Percentiles rank a stretch among this genome's conserved stretches.
These are phyloP conservation scores for Drosophila asahinai DNA, from an alignment of 1,140 invertebrate genomes.

Conservation along the genomic window DNA sequence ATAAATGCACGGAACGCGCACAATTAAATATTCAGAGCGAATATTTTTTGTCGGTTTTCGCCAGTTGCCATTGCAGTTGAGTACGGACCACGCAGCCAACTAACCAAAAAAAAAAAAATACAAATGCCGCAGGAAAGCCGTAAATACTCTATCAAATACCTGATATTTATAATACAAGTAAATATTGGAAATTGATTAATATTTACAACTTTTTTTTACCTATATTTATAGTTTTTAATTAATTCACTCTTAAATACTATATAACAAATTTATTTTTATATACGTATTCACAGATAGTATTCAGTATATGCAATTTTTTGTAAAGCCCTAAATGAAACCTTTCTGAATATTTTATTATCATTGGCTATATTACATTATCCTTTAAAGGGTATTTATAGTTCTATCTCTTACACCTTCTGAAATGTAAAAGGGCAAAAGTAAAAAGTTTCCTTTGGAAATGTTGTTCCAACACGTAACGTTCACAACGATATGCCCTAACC, in stretches of 20 bases:
- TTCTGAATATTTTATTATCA: not conserved
- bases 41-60: slow-evolving; percentile 62
- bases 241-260: too few species aligned
- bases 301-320: too few species aligned
- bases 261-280: too few species aligned
- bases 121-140: not conserved
- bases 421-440: slow-evolving; percentile 46
- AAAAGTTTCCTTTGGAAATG: slow-evolving; percentile 46
- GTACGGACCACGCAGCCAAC: slow-evolving; percentile 29
- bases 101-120: slow-evolving; percentile 35
- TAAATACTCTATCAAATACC: slow-evolving; percentile 6
- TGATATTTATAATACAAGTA: not conserved
- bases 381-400: not conserved
- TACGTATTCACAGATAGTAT: too few species aligned
- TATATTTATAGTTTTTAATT: too few species aligned
- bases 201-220: too few species aligned
- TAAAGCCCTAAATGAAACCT: too few species aligned
- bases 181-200: not conserved
- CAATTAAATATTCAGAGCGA: slow-evolving; percentile 81
- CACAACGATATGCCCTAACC: slow-evolving; percentile 21
- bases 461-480: slow-evolving; percentile 32
- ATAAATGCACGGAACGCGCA: slow-evolving; percentile 68
- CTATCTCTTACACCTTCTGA: not conserved
- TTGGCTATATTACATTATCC: not conserved
- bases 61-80: slow-evolving; percentile 47